These are phyloP conservation scores for Caenorhabditis elegans DNA, from an alignment of 1,140 invertebrate genomes.

Conservation along the genomic window WBcel235 BX284602.5:4654001-4654500, in stretches of 20 bases:
- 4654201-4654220: slow-evolving; percentile 26
- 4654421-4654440: too few species aligned
- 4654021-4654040: slow-evolving; percentile 66
- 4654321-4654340: too few species aligned
- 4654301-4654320: neutral
- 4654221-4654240: slow-evolving; percentile 75
- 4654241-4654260: slow-evolving; percentile 54
- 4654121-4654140: slow-evolving; percentile 60
- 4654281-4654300: neutral
- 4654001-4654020: slow-evolving; percentile 37
- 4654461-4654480: too few species aligned
- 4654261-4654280: neutral
- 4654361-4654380: too few species aligned
- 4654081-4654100: slow-evolving; percentile 95
- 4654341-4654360: too few species aligned
- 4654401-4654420: too few species aligned
- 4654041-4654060: slow-evolving; percentile 96
- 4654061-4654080: slow-evolving; percentile 92
- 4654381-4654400: too few species aligned
- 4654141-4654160: neutral
- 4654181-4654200: slow-evolving; percentile 42
- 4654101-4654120: slow-evolving; percentile 90
- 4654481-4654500: too few species aligned
- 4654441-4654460: too few species aligned
- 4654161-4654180: slow-evolving; percentile 26